These are phyloP conservation scores for Apostichopus leukothele DNA, from an alignment of 53 echinoderm and acorn worm species.

Conservation along the genomic window DNA sequence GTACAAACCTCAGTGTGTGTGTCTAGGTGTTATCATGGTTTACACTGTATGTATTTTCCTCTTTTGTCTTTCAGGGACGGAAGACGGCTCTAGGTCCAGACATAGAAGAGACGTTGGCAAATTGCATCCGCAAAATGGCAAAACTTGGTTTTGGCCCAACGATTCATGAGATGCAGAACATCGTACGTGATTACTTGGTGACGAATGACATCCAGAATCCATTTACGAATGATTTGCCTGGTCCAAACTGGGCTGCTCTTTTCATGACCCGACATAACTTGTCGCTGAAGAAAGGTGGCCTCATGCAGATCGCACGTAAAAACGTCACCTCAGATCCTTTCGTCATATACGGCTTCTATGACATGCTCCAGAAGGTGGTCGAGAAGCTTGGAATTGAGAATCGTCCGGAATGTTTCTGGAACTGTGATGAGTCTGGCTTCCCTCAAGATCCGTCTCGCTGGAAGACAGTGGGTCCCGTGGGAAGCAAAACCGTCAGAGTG, in stretches of 20 bases:
- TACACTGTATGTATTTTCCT: too few species aligned
- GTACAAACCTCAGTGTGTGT: too few species aligned
- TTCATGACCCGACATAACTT: background rate
- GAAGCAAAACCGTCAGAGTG: background rate
- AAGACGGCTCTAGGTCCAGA: too few species aligned
- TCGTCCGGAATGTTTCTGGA: conserved; percentile 6
- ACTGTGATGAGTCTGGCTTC: conserved; percentile 16
- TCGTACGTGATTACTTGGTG: too few species aligned
- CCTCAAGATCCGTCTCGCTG: background rate
- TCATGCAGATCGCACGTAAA: background rate
- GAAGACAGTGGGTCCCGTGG: conserved; percentile 13
- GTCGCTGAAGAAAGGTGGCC: conserved; percentile 15
- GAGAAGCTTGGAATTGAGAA: background rate
- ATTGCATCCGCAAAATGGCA: too few species aligned
- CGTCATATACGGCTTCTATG: background rate
- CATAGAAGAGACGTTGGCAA: too few species aligned
- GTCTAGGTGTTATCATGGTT: too few species aligned
- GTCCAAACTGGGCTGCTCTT: background rate
- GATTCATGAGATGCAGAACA: too few species aligned
- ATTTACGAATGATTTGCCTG: background rate
- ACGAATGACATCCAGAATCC: background rate
- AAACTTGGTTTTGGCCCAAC: too few species aligned
- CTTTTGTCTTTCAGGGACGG: too few species aligned
- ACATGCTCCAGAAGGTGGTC: background rate
- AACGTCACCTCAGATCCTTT: conserved; percentile 2